These are phyloP conservation scores for Rhopalosiphum nymphaeae DNA, from an alignment of 2,888 invertebrate species.

Conservation along the genomic window DNA sequence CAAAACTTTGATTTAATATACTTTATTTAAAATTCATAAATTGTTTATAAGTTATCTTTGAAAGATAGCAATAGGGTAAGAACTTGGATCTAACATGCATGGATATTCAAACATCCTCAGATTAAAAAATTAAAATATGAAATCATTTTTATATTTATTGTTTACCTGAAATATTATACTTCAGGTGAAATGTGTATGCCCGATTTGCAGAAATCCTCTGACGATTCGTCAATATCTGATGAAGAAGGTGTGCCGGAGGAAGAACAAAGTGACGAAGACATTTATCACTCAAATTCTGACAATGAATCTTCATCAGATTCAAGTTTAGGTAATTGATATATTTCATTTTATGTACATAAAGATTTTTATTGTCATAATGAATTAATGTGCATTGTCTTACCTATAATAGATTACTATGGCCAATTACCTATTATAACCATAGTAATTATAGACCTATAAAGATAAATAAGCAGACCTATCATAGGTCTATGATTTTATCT, in stretches of 20 bases:
- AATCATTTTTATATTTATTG: background rate
- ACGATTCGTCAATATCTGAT: conserved; percentile 24
- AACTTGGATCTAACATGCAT: background rate
- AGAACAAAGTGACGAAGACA: conserved; percentile 25
- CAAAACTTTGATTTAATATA: background rate
- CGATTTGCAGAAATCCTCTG: conserved; percentile 13
- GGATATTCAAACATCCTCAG: background rate
- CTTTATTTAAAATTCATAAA: background rate
- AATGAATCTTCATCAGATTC: conserved; percentile 39
- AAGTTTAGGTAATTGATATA: conserved; percentile 23
- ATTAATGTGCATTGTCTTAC: background rate
- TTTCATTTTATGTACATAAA: background rate
- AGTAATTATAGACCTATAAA: background rate
- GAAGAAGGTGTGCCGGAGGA: background rate
- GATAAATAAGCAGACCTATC: no score
- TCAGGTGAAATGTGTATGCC: conserved; percentile 59
- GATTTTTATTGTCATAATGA: background rate
- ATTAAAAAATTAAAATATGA: background rate
- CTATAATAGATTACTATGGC: background rate
- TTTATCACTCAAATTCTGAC: background rate
- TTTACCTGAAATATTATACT: background rate
- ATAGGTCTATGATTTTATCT: background rate
- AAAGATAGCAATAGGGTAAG: background rate
- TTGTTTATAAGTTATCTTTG: background rate
- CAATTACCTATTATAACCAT: background rate